Evolutionary conservation across 1,140 invertebrate species (phyloP), one percentile per base, ranked within the genome.

Genomic region (Cepaea nemoralis): DNA sequence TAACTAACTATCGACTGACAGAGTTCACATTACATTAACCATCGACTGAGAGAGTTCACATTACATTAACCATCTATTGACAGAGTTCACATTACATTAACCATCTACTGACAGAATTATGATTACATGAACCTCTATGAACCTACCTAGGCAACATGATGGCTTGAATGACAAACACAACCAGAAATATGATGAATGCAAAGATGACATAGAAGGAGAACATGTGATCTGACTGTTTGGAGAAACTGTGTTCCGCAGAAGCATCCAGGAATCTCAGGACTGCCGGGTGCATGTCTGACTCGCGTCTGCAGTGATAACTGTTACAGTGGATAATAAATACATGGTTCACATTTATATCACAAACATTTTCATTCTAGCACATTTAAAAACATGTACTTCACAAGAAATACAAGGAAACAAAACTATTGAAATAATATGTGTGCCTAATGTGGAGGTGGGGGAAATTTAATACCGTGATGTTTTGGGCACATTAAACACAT

Each of bases 181-280:
- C 93, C 16, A 94, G 86, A 33, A 94, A 91, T 63, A 97, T 93
- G n/a, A 94, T 90, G 35, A 94, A 93, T 3, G 94, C 93, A 84
- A 93, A 94, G 33, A 93, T 91, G 31, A 96, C 92, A 87, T 96
- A 96, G 89, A 95, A 96, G 89, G 96, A 96, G 89, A 96, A 97
- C 10, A 96, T 92, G 6, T 95, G 94, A 93, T 97, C 96, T 0
- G 93, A 93, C 84, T 95, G 93, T 55, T 93, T 92, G 27, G 95
- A 86, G 87, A 94, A 96, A 0, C 94, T 93, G 0, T 91, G 90
- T 90, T 98, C 96, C 84, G 95, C 94, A 27, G 92, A 92, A 67
- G 92, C 91, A 70, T 95, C 94, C 75, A 94, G 94, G 91, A 97
- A 97, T 94, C 95, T 95, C 82, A 96, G 93, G 37, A 87, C 63